Evolutionary conservation across 2,888 invertebrate species (phyloP), one percentile per base, ranked within the genome.

Genomic region (Volucella bombylans): DNA sequence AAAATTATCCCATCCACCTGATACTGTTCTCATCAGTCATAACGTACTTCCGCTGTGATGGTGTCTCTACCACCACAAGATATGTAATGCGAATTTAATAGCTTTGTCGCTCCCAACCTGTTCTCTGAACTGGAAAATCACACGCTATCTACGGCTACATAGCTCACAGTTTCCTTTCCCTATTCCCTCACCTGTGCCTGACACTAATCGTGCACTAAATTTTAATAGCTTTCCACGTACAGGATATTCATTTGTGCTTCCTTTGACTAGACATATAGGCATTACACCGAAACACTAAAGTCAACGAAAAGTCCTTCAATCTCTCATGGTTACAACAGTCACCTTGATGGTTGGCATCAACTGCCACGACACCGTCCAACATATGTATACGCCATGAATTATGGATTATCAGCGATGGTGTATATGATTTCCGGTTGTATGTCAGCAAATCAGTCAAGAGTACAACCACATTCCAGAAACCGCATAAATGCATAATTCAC

Each of bases 371-470:
- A 39, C 38, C 57, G 47, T 15, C 11, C n/a, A 2, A 67, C 65
- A 68, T 55, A 49, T 43, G 39, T 31, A 83, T 83, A 74, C 79
- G 73, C 80, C 71, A 83, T 83, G 74, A 54, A 83, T 71, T 61
- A 68, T 72, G 68, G 59, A 31, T 31, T 31, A 52, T 15, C 45
- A 38, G 15, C 39, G 18, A 47, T 59, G 54, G 54, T 80, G 62
- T 68, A 61, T 71, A 80, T 74, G 80, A 80, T 83, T 80, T 83
- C 83, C 83, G 80, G 83, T 67, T 74, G 65, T 80, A 73, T 67
- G 74, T 83, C 83, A 83, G 74, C 80, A 80, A 83, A 83, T 83
- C 83, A 83, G 80, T 83, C 80, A 80, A 83, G 83, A 67, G 49
- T 80, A 61, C 71, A 45, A 76, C 68, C 83, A 52, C 79, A 73